Evolutionary conservation across 2,797 vertebrate species (phyloP), one percentile per base, ranked within the genome.

Genomic region (Sebastes hubbsi): DNA sequence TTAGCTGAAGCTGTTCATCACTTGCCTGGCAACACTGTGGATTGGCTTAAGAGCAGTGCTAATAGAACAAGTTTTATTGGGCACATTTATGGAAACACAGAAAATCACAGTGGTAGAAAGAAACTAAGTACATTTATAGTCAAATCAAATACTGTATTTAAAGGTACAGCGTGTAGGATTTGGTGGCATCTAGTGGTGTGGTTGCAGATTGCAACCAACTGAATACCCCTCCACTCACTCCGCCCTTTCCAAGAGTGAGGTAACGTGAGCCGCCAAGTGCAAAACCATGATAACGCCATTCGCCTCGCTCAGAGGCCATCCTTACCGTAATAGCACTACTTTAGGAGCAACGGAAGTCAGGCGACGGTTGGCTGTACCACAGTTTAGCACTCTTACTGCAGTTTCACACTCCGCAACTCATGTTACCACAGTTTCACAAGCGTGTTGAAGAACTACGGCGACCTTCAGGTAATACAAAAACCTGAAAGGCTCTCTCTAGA

Each of bases 281-380:
- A 8, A 46, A 46, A 46, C 42, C 16, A 0, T 20, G 42, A 0
- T 46, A 18, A 46, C 0, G 0, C 42, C 0, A 0, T 46, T 46
- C 16, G 16, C 7, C 42, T 46, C 16, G 16, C 16, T 46, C 42
- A 46, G 16, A 46, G 42, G 42, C 16, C 42, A 46, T 46, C 42
- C 16, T 18, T 0, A 3, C 38, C 14, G 0, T 46, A 46, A 46
- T 46, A 46, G 0, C 42, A 46, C 42, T 18, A 18, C 0, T 46
- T 0, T 46, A 46, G 16, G 16, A 8, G 42, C 16, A 46, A 46
- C 16, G 0, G 42, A 46, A 46, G 42, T 1, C 42, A 46, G 3
- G 0, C 16, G 0, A 0, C 0, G 16, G 42, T 18, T 46, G 24
- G 24, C 22, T 22, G 22, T 22, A 22, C 22, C 22, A 22, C 24